A percentile compares a stretch with the other conserved stretches of the same genome.
Conservation (phyloP, 2,888 invertebrate genomes). For the Agapetus fuscipes region DNA sequence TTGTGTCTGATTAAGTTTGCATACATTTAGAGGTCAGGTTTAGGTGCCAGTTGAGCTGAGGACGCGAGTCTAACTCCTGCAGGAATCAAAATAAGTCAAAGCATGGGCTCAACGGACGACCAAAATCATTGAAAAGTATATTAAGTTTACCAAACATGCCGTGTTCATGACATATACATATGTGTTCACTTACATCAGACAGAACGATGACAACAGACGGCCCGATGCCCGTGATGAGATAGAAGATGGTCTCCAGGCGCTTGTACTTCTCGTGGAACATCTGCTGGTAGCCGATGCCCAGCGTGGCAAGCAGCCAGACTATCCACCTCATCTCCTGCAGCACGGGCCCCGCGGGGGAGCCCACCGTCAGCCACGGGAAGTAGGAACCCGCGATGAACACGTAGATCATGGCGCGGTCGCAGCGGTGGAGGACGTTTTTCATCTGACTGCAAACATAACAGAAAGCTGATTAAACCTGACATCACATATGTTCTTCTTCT, state of each 20-base stretch:
- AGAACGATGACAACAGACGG: slow-evolving; percentile 72
- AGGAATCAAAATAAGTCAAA: too few species aligned
- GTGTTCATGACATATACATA: too few species aligned
- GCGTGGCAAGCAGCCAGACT: slow-evolving; percentile 80
- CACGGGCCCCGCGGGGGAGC: slow-evolving; percentile 56
- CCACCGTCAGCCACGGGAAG: slow-evolving; percentile 87
- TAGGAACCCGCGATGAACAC: slow-evolving; percentile 96
- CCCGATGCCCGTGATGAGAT: slow-evolving; percentile 79
- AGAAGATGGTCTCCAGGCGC: slow-evolving; percentile 82
- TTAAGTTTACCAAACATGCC: too few species aligned
- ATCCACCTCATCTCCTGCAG: slow-evolving; percentile 67
- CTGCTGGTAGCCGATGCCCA: slow-evolving; percentile 94
- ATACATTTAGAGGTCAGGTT: too few species aligned
- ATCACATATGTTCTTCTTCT: too few species aligned
- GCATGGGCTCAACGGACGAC: too few species aligned
- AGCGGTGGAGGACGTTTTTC: slow-evolving; percentile 83
- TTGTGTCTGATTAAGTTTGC: too few species aligned
- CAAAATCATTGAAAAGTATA: too few species aligned
- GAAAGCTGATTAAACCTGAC: too few species aligned
- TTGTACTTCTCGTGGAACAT: slow-evolving; percentile 92
- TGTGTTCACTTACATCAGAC: slow-evolving; percentile 58
- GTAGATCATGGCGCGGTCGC: slow-evolving; percentile 95
- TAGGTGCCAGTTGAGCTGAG: too few species aligned
- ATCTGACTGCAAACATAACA: slow-evolving; percentile 48
- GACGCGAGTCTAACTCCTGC: too few species aligned